These are phyloP conservation scores for Bombus difficillimus DNA, from an alignment of 1,140 invertebrate genomes.

Conservation along the genomic window DNA sequence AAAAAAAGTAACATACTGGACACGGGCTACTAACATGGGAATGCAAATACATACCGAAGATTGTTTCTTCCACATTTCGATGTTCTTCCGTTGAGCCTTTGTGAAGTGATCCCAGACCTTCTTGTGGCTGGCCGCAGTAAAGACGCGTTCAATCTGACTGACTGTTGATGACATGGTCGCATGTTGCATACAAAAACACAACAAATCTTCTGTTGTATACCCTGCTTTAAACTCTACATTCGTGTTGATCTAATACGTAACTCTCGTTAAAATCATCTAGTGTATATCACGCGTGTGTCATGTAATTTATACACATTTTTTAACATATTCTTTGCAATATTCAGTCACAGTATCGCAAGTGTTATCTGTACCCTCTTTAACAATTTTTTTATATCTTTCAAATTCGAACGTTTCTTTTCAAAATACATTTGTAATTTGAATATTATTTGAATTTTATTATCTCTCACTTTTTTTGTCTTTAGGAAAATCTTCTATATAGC, in stretches of 20 bases:
- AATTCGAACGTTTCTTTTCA: constrained; percentile 30
- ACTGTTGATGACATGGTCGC: constrained; percentile 88
- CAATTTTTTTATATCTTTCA: constrained; percentile 15
- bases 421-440: not conserved
- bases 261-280: constrained; percentile 55
- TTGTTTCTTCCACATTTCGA: constrained; percentile 98
- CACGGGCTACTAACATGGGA: constrained; percentile 72
- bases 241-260: constrained; percentile 52
- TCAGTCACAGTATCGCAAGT: not conserved
- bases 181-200: constrained; percentile 83
- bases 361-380: not conserved
- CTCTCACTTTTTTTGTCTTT: not conserved
- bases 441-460: not conserved
- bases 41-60: constrained; percentile 92
- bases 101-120: constrained; percentile 99
- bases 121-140: constrained; percentile 96
- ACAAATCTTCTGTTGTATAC: constrained; percentile 82
- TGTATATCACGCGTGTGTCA: not conserved
- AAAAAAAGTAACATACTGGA: constrained; percentile 55
- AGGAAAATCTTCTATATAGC: not conserved
- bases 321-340: constrained; percentile 28
- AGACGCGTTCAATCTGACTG: constrained; percentile 98
- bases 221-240: constrained; percentile 75
- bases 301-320: constrained; percentile 38
- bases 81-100: constrained; percentile 98